phyloP scores from a whole-genome alignment of 2,888 invertebrate genomes.

The Teinopalpus imperialis region DNA sequence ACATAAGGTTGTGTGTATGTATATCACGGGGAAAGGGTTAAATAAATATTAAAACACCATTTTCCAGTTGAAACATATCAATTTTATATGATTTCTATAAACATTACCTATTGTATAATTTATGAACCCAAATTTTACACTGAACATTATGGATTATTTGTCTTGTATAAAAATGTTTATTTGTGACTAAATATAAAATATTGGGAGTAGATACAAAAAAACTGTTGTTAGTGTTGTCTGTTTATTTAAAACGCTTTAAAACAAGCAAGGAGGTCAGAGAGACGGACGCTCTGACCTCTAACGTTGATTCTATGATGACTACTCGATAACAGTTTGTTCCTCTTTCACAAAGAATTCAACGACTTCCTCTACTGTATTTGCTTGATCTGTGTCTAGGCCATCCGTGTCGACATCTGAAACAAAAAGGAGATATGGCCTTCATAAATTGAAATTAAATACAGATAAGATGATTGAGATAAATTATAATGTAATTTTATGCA shows the following conservation, averaged over 20 bases:
- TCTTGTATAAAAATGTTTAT: constrained; percentile 34
- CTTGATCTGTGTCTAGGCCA: constrained; percentile 91
- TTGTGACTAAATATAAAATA: constrained; percentile 44
- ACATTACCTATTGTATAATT: constrained; percentile 76
- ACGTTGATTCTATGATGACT: constrained; percentile 67
- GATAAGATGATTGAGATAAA: no score
- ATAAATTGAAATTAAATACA: no score
- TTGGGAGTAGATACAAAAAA: constrained; percentile 58
- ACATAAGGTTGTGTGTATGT: no score
- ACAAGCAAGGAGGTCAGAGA: constrained; percentile 45
- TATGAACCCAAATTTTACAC: constrained; percentile 63
- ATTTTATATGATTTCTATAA: constrained; percentile 79
- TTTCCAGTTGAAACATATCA: constrained; percentile 75
- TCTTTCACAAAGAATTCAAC: constrained; percentile 99
- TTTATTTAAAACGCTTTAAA: constrained; percentile 44
- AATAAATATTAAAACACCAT: constrained; percentile 71
- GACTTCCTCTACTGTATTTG: constrained; percentile 95
- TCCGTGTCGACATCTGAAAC: constrained; percentile 96
- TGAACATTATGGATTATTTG: constrained; percentile 54
- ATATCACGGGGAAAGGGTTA: no score
- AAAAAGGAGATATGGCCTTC: no score
- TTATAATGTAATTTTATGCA: no score
- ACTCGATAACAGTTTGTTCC: constrained; percentile 92
- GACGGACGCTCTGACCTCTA: constrained; percentile 52
- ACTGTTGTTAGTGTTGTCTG: constrained; percentile 42